Conservation (phyloP, 1,140 invertebrate species). For the Polyergus mexicanus region DNA sequence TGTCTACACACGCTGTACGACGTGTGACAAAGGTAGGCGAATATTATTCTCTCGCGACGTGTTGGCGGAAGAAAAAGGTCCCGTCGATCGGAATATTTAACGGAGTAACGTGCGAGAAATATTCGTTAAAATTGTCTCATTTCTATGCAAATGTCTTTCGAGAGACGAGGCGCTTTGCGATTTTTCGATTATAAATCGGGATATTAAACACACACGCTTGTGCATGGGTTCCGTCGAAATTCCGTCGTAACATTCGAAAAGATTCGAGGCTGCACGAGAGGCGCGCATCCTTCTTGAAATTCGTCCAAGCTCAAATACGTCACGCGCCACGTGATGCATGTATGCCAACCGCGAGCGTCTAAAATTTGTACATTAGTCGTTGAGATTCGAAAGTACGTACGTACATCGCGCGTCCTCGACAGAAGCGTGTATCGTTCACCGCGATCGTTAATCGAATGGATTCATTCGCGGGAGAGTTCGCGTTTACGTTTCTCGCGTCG, state of each 20-base stretch:
- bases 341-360: neutral
- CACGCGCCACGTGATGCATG: conserved; percentile 42
- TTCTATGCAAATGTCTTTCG: neutral
- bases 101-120: no score
- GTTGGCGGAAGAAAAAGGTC: no score
- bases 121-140: neutral
- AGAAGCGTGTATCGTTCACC: neutral
- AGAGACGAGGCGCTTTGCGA: neutral
- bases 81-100: no score
- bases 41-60: no score
- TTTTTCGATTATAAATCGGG: neutral
- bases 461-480: neutral
- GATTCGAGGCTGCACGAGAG: no score
- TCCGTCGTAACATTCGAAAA: no score
- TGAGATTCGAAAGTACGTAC: neutral
- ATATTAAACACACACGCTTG: neutral
- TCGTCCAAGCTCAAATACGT: conserved; percentile 8
- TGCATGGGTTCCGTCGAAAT: neutral
- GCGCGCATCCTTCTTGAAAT: no score
- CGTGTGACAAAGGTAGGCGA: no score
- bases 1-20: no score
- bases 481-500: neutral
- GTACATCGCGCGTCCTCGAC: no score
- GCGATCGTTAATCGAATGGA: no score
- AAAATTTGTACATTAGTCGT: neutral